Base-by-base conservation (phyloP, 1,140 invertebrate genomes). In the Sycophaga agraensis region DNA sequence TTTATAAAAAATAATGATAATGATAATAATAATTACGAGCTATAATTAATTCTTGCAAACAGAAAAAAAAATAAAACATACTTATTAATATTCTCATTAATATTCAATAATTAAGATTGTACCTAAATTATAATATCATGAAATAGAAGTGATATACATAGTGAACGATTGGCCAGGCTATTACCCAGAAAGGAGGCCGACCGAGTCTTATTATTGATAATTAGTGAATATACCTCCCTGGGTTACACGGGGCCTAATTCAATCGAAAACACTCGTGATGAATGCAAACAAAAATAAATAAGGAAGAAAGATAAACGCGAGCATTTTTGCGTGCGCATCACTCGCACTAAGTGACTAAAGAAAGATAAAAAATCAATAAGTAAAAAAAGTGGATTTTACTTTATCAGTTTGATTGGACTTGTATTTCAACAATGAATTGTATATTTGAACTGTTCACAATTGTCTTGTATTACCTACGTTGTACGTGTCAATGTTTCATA, bases 81-180 rank as follows among this genome's bases (percentile, higher is more conserved):
- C 78, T 79, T 79, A 80, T 78, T 79, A 80, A 80, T 80, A 79
- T 80, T 79, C 77, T 79, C 76, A 80, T 79, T 79, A 80, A 80
- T 80, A 79, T 80, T 80, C 74, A 73, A 78, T 79, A 79, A 80
- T 78, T 79, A 80, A 80, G 76, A 79, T 78, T 79, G 76, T 80
- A 80, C 78, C 77, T 80, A 80, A 80, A 80, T 80, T 80, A 79
- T 80, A 75, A 76, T 77, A 78, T 73, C 70, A 78, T 79, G 61
- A 46, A 64, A 75, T 75, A 77, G 74, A 76, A 80, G 71, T 77
- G 77, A 78, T 78, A 79, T 74, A 70, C 68, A 73, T 71, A 68
- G 70, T 64, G 43, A 73, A 79, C 71, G 70, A 78, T 69, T 75
- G 70, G 73, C 70, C 21, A 46, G 53, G 22, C 21, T 50, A 56